phyloP scores from a whole-genome alignment of 2,888 invertebrate species.

The Hyposoter didymator region DNA sequence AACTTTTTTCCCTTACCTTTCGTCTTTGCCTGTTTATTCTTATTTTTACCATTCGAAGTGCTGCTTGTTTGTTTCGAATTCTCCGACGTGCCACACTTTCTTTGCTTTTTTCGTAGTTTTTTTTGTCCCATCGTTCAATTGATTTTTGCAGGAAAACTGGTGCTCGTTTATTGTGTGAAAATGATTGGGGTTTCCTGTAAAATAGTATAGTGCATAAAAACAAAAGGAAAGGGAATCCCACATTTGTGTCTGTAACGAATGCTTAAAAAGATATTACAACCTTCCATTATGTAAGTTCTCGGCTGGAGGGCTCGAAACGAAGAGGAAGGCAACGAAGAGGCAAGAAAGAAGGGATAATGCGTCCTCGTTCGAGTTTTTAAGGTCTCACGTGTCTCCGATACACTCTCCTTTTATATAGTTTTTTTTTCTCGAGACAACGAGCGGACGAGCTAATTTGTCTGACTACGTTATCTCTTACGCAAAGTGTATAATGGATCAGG shows the following conservation, averaged over 20 bases:
- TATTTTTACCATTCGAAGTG: conserved; percentile 38
- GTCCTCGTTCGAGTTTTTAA: conserved; percentile 51
- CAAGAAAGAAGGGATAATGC: conserved; percentile 44
- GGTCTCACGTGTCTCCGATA: conserved; percentile 29
- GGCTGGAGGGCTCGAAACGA: conserved; percentile 7
- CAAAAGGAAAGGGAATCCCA: conserved; percentile 8
- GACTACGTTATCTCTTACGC: conserved; percentile 59
- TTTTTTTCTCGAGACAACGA: conserved; percentile 39
- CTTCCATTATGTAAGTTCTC: conserved; percentile 6
- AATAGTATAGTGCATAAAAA: neutral
- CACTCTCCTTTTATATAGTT: conserved; percentile 18
- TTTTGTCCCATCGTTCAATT: neutral
- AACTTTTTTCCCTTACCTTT: conserved; percentile 49
- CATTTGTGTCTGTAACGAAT: conserved; percentile 5
- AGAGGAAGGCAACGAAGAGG: conserved; percentile 27
- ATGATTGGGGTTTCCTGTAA: neutral
- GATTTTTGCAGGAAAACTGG: neutral
- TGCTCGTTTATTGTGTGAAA: neutral
- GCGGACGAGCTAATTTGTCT: conserved; percentile 59
- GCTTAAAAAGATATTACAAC: conserved; percentile 11
- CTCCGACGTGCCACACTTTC: conserved; percentile 32
- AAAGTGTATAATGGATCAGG: conserved; percentile 60
- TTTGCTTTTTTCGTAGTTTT: neutral
- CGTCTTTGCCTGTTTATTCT: conserved; percentile 36
- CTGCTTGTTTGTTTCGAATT: conserved; percentile 35